Evolutionary conservation across 1,140 invertebrate species (phyloP).

Genomic region (Brachionus manjavacas): DNA sequence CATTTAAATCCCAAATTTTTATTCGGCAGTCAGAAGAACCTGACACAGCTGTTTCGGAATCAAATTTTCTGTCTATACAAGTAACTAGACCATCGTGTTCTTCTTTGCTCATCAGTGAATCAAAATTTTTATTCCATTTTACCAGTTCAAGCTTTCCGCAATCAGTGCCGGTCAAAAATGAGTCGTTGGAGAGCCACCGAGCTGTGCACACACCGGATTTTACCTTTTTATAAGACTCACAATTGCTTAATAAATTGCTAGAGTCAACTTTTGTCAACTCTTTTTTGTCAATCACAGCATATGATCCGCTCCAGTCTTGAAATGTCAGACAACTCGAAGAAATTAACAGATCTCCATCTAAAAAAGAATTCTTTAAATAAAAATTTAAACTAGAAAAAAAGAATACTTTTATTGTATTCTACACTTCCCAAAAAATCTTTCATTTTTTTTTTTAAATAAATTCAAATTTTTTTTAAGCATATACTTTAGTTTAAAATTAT

Average conservation of each 20-base stretch:
- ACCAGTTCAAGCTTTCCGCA: background rate
- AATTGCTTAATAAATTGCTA: background rate
- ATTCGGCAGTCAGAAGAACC: constrained; percentile 11
- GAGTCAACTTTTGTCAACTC: background rate
- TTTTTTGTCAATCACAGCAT: background rate
- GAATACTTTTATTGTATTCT: constrained; percentile 14
- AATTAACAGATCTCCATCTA: constrained; percentile 8
- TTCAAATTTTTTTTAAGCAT: background rate
- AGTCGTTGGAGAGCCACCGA: background rate
- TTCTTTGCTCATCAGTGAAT: background rate
- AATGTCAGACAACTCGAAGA: constrained; percentile 25
- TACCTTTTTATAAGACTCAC: background rate
- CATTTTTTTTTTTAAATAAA: constrained; percentile 24
- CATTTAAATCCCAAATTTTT: constrained; percentile 32
- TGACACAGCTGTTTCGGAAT: background rate
- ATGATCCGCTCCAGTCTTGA: constrained; percentile 8
- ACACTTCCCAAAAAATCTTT: constrained; percentile 24
- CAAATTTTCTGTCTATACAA: constrained; percentile 15
- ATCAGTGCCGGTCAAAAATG: background rate
- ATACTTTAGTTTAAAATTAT: background rate
- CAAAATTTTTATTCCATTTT: background rate
- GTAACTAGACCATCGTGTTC: constrained; percentile 32
- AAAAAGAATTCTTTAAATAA: background rate
- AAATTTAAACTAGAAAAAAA: background rate
- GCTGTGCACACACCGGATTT: background rate